A percentile compares a stretch with the other conserved stretches of the same genome.
Conservation (phyloP, 1,140 invertebrate species). For the Bombus polaris region DNA sequence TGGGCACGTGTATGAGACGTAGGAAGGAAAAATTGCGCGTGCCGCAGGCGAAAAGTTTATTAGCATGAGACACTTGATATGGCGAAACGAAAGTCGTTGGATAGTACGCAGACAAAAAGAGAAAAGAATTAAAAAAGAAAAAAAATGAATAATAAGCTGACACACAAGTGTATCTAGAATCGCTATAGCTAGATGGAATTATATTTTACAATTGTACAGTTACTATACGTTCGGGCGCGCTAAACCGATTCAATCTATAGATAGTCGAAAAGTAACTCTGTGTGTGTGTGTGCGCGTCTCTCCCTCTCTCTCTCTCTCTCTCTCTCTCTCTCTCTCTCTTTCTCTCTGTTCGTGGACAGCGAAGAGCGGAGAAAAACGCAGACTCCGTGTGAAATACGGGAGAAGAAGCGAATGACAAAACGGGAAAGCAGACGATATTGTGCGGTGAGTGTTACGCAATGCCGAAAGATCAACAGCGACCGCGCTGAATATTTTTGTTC, state of each 20-base stretch:
- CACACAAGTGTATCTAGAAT: conserved; percentile 69
- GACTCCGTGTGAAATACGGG: neutral
- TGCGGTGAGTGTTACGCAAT: neutral
- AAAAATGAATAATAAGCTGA: conserved; percentile 52
- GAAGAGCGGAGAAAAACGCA: neutral
- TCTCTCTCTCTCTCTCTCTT: too few relatives aligned
- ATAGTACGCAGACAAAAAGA: conserved; percentile 25
- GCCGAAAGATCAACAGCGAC: conserved; percentile 30
- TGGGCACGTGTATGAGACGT: too few relatives aligned
- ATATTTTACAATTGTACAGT: conserved; percentile 80
- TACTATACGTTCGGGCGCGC: conserved; percentile 65
- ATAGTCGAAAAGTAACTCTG: conserved; percentile 52
- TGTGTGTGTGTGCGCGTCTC: too few relatives aligned
- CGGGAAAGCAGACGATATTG: neutral
- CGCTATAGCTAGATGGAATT: conserved; percentile 77
- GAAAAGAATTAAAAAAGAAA: conserved; percentile 44
- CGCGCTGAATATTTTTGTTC: conserved; percentile 57
- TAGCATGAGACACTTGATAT: neutral
- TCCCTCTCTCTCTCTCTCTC: too few relatives aligned
- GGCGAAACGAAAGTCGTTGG: conserved; percentile 22
- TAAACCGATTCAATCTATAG: conserved; percentile 64
- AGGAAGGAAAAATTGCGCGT: neutral
- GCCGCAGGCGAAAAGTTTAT: neutral
- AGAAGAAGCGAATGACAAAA: neutral
- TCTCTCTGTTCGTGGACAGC: conserved; percentile 41